These are phyloP conservation scores for Zaprionus camerounensis DNA, from an alignment of 1,140 invertebrate genomes.

Conservation along the genomic window DNA sequence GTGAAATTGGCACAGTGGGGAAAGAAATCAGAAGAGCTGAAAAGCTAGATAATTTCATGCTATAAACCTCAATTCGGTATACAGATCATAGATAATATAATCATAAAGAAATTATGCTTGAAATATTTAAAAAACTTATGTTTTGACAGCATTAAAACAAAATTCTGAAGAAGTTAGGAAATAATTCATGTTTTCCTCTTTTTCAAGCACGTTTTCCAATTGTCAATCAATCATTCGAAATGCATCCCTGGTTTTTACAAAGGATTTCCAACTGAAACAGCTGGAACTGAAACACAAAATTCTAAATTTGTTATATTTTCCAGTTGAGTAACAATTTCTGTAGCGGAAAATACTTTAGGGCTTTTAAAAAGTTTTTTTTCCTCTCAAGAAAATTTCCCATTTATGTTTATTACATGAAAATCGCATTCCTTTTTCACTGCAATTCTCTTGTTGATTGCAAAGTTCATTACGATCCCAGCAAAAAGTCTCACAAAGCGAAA, in stretches of 20 bases:
- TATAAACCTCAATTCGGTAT: background rate
- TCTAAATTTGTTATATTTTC: background rate
- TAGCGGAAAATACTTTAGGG: background rate
- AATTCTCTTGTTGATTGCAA: background rate
- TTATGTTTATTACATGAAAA: background rate
- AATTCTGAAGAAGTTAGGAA: no score
- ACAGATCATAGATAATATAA: background rate
- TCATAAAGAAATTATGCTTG: background rate
- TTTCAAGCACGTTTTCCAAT: no score
- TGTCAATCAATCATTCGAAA: no score
- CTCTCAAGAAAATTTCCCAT: background rate
- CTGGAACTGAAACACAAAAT: no score
- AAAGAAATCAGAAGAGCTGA: background rate
- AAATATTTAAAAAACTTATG: background rate
- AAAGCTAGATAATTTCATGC: background rate
- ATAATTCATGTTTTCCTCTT: no score
- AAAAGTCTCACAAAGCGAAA: conserved; percentile 2
- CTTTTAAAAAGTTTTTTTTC: background rate
- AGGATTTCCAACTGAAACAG: background rate
- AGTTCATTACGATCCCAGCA: background rate
- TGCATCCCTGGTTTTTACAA: no score
- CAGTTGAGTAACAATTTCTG: background rate
- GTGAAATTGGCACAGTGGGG: conserved; percentile 4
- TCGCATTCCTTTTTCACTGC: conserved; percentile 1
- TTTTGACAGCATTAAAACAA: background rate